Base-by-base conservation (phyloP, 53 echinoderm and acorn worm genomes). In the Stichopus horrens region DNA sequence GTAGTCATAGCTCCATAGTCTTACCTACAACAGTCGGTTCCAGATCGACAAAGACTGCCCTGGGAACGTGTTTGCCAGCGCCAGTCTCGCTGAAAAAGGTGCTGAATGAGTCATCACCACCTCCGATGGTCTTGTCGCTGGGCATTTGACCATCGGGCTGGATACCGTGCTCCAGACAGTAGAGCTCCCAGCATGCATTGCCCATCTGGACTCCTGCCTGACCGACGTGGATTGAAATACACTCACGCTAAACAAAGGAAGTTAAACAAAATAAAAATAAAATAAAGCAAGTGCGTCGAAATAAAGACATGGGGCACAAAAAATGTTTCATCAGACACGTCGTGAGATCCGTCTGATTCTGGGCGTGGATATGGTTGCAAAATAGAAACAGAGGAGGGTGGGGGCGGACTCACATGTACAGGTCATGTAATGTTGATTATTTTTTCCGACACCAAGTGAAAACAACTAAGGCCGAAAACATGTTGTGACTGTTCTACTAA, bases 1-100 rank as follows among this genome's bases (percentile, higher is more conserved):
- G 20, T 4, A 0, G 8, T 23, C 7, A 74, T 14, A 53, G n/a
- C 0, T 9, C 37, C 37, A 37, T 37, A 2, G 37, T 5, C 94
- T 88, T 55, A 94, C 94, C 94, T 9, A 94, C 94, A 76, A 94
- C 94, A 87, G 92, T 94, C 74, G 94, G 94, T 84, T 94, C 94
- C 83, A 94, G 23, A 77, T 94, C 94, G 4, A 94, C 94, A 90
- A 90, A 94, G 22, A 91, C 90, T 19, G 92, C 92, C 51, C 92
- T 83, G n/a, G 90, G 90, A 18, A 90, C 90, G 76, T 90, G 90
- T 84, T 90, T 90, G 6, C 88, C 88, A 55, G 86, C 87, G 5
- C 92, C 92, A n/a, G 91, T 91, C 89, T 91, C 91, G 57, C 91
- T 91, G 84, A 91, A 91, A 77, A 91, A 91, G 53, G 91, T 91